phyloP scores from a whole-genome alignment of 2,113 vertebrate genomes.

The Crocuta crocuta region DNA sequence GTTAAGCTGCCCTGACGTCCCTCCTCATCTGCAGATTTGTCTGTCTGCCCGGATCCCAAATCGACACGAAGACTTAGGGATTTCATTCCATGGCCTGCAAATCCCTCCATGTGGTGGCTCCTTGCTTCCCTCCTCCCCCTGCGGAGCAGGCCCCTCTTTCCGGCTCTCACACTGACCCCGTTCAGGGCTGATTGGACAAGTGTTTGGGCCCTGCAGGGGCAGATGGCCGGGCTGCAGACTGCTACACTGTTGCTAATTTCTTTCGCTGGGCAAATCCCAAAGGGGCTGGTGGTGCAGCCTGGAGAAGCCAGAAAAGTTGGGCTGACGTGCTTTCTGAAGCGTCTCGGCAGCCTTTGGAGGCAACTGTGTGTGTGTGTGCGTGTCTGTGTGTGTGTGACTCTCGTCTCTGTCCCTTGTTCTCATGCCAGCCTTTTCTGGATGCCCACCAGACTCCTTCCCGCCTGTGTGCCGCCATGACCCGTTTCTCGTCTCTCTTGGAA shows the following conservation, averaged over 20 bases:
- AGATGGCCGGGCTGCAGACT: slow-evolving; percentile 44
- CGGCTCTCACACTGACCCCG: not conserved
- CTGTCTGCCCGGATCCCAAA: slow-evolving; percentile 78
- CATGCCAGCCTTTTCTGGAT: not conserved
- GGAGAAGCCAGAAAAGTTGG: slow-evolving; percentile 40
- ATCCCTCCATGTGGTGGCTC: not conserved
- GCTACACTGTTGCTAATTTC: slow-evolving; percentile 46
- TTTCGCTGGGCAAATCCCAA: slow-evolving; percentile 45
- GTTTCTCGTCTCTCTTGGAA: not conserved
- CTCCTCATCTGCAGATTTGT: slow-evolving; percentile 74
- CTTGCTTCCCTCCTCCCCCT: not conserved
- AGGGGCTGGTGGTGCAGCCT: not conserved
- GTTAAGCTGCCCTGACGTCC: slow-evolving; percentile 76
- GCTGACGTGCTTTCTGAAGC: slow-evolving; percentile 20
- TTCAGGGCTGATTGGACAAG: slow-evolving; percentile 46
- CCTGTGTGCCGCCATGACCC: rapidly evolving
- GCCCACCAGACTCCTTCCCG: not conserved
- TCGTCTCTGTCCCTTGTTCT: slow-evolving; percentile 27
- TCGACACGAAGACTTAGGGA: slow-evolving; percentile 35
- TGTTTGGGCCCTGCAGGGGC: slow-evolving; percentile 62
- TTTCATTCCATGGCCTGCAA: not conserved
- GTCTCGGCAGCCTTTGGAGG: rapidly evolving
- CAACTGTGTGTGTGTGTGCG: not conserved
- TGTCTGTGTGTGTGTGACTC: not conserved
- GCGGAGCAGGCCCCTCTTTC: not conserved